Evolutionary conservation across 2,113 vertebrate genomes (phyloP).

Genomic region (Heterochromis multidens): DNA sequence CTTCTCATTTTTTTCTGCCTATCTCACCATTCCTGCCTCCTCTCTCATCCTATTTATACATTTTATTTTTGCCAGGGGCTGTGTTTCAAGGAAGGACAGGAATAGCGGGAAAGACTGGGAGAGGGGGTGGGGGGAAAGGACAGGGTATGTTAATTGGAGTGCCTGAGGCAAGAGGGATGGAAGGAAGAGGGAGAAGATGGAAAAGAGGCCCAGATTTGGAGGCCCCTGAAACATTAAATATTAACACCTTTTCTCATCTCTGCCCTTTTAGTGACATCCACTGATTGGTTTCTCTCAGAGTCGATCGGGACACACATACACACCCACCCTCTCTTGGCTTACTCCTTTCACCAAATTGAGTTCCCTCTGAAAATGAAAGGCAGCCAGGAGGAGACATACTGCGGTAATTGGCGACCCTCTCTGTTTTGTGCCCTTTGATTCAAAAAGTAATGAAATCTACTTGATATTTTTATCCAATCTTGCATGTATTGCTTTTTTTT

Average conservation of each 20-base stretch:
- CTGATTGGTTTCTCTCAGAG: constrained; percentile 71
- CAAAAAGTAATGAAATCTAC: constrained; percentile 62
- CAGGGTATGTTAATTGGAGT: constrained; percentile 69
- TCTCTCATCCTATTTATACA: background rate
- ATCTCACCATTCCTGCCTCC: background rate
- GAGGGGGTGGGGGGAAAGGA: constrained; percentile 25
- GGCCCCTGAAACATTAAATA: constrained; percentile 76
- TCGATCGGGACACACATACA: constrained; percentile 31
- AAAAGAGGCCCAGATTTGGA: constrained; percentile 39
- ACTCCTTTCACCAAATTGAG: constrained; percentile 56
- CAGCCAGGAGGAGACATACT: constrained; percentile 40
- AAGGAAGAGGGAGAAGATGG: constrained; percentile 34
- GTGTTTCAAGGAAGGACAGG: constrained; percentile 35
- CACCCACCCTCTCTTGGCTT: background rate
- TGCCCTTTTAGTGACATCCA: constrained; percentile 68
- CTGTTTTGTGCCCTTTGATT: constrained; percentile 63
- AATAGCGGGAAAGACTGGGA: constrained; percentile 7
- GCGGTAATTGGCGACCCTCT: constrained; percentile 53
- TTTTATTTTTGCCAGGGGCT: constrained; percentile 40
- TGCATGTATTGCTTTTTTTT: background rate
- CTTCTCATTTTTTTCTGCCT: background rate
- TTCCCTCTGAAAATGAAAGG: constrained; percentile 59
- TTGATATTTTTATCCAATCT: constrained; percentile 54
- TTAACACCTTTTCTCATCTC: constrained; percentile 77
- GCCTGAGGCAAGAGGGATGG: constrained; percentile 56